Base-by-base conservation (phyloP, 2,113 vertebrate species). In the Pica pica region DNA sequence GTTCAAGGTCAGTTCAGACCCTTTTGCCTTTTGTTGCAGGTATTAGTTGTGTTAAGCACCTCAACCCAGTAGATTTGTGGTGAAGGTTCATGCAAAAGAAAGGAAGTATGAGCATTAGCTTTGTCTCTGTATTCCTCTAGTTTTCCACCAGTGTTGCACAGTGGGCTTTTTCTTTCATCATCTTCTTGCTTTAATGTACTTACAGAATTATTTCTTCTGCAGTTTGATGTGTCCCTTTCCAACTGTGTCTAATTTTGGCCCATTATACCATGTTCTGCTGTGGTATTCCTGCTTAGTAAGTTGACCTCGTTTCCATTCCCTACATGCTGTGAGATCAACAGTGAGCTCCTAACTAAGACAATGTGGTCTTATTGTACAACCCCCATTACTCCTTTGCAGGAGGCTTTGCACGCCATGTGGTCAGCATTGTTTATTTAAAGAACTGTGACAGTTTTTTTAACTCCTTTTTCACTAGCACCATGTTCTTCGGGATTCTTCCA, bases 221-320 rank as follows among this genome's bases (percentile, higher is more conserved):
- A 95, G 47, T 88, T 85, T 59, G 55, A 77, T 83, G 23, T 77
- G 65, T 90, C 75, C 70, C 57, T 95, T 79, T 73, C 68, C 73
- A 89, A 57, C 73, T 91, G 44, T 63, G 42, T 92, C 71, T 93
- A 69, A 86, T 88, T 94, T 94, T 86, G 79, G 23, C 55, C 90
- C 37, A 27, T 93, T 88, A 83, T 83, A 57, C 46, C 46, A 22
- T 80, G 23, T 88, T 93, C 67, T 92, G 46, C 85, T 74, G 31
- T 88, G 55, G 71, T 84, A 79, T 95, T 95, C 88, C 60, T 76
- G 27, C 87, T 85, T 75, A 71, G 65, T 85, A 86, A 73, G 23
- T 86, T 95, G 94, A 94, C 86, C 85, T 93, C 10, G 7, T 96
- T 93, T 96, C 71, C 59, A 80, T 93, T 88, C 63, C 37, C 50